Evolutionary conservation across 2,888 invertebrate species (phyloP), one percentile per base, ranked within the genome.

Genomic region (Rotaria magnacalcarata): DNA sequence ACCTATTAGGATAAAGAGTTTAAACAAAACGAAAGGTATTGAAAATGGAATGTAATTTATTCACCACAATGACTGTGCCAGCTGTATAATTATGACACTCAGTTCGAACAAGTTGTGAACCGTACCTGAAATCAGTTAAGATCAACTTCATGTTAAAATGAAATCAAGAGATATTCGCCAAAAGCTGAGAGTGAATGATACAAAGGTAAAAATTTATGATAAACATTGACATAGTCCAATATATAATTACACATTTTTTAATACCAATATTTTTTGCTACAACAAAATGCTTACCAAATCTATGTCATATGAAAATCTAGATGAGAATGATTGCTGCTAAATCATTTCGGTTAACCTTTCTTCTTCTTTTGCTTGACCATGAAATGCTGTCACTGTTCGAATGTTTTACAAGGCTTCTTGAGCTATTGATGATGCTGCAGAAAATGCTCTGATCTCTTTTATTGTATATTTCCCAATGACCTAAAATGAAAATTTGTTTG

Each of bases 361-460:
- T 43, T 80, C 80, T 80, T 80, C 80, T n/a, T 80, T 80, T 47
- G 21, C 34, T n/a, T 80, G 80, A 43, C 80, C 80, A 47, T 47
- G 43, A 80, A 80, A 80, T 43, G 80, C 80, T 11, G 89, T 16
- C 5, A 91, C 91, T 41, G 91, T 91, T 84, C 91, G 88, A n/a
- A 91, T 90, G 34, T 90, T 89, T n/a, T 90, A 89, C 0, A 91
- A 88, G 5, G 90, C 90, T 87, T 91, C 91, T 87, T 91, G 91
- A 5, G 91, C 91, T 19, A 91, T 88, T 4, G 89, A 89, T 11
- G 91, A 91, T 0, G 91, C 91, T 86, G 93, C 93, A 0, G 94
- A 95, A 88, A 95, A 95, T 0, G 92, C 91, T 75, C 89, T 88
- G 85, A 90, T 88, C 86, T 92, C 91, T 84, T 90, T 90, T 21